phyloP scores from a whole-genome alignment of 1,140 invertebrate genomes.

The Eriosoma lanigerum region DNA sequence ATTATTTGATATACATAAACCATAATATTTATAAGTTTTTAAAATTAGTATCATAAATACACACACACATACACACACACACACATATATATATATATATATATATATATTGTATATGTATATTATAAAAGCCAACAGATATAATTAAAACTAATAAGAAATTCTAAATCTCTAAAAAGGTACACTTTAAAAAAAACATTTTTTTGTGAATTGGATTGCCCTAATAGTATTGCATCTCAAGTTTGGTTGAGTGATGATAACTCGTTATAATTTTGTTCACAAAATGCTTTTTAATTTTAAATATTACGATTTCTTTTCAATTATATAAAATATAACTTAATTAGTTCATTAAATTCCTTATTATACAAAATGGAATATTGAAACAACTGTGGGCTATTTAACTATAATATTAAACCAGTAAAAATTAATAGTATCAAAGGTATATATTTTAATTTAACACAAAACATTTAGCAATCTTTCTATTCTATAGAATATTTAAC shows the following conservation, averaged over 20 bases:
- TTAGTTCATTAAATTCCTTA: not conserved
- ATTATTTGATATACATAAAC: no score
- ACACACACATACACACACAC: no score
- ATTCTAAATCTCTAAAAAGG: no score
- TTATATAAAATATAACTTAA: not conserved
- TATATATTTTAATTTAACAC: not conserved
- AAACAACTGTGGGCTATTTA: not conserved
- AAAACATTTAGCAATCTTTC: not conserved
- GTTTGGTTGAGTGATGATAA: not conserved
- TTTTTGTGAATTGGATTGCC: not conserved
- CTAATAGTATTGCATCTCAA: not conserved
- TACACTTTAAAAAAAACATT: not conserved
- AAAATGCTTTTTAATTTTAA: no score
- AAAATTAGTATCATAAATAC: no score
- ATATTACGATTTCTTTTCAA: not conserved
- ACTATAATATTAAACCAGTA: not conserved
- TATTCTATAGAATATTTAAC: no score
- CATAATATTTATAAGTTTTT: no score
- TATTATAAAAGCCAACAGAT: no score
- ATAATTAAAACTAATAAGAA: no score
- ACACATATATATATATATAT: no score
- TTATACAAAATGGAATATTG: not conserved
- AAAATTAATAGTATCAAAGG: not conserved
- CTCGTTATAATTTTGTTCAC: not conserved
- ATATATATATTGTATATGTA: no score